These are phyloP conservation scores for Mythimna impura DNA, from an alignment of 2,888 invertebrate genomes.

Conservation along the genomic window DNA sequence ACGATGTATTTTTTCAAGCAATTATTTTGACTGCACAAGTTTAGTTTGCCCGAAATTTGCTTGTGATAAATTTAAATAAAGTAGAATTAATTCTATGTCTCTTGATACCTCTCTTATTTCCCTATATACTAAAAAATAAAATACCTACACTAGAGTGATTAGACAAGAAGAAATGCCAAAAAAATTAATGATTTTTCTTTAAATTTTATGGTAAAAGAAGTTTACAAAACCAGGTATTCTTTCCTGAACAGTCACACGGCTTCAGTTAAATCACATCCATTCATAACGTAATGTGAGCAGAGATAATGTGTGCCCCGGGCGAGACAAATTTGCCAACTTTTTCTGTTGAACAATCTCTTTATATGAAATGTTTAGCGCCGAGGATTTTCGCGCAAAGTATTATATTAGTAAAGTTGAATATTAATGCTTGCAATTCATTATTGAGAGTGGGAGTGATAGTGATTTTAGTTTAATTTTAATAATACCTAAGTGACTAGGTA, in stretches of 20 bases:
- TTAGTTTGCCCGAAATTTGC: background rate
- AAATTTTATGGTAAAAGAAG: conserved; percentile 24
- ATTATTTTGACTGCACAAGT: too few species aligned
- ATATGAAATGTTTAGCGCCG: conserved; percentile 76
- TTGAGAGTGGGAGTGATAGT: conserved; percentile 18
- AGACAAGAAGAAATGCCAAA: too few species aligned
- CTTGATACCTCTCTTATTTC: background rate
- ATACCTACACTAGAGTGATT: background rate
- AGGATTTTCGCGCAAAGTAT: conserved; percentile 74
- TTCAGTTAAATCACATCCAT: conserved; percentile 77
- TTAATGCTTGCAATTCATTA: conserved; percentile 66
- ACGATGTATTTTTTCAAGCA: background rate
- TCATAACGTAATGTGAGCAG: conserved; percentile 79
- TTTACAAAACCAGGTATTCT: conserved; percentile 60
- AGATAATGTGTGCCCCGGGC: conserved; percentile 80
- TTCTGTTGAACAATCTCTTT: conserved; percentile 81
- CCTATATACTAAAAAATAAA: background rate
- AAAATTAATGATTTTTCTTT: background rate
- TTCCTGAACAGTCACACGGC: conserved; percentile 63
- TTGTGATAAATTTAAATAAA: background rate
- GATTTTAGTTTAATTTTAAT: background rate
- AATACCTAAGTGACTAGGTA: background rate
- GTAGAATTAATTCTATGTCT: background rate
- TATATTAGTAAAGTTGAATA: conserved; percentile 78
- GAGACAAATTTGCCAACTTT: conserved; percentile 81